Evolutionary conservation across 2,113 vertebrate species (phyloP).

Genomic region (Amblyornis subalaris): DNA sequence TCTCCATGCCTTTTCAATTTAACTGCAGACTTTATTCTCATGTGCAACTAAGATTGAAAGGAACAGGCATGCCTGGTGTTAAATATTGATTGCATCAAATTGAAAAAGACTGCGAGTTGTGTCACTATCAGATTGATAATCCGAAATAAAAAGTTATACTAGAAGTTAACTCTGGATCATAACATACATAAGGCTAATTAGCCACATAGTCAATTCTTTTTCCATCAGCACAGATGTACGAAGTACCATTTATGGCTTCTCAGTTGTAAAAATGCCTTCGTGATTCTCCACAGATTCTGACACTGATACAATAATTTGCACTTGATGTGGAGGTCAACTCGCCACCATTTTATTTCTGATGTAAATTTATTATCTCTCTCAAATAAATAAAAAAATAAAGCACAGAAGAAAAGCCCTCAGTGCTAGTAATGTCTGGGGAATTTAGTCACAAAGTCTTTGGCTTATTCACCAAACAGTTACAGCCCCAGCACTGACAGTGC

Average conservation of each 20-base stretch:
- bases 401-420: neutral
- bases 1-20: neutral
- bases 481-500: neutral
- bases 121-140: neutral
- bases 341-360: neutral
- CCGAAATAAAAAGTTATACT: neutral
- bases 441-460: neutral
- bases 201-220: neutral
- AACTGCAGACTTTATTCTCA: conserved; percentile 53
- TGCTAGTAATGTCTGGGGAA: neutral
- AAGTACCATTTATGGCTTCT: neutral
- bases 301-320: neutral
- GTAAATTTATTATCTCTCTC: neutral
- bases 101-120: neutral
- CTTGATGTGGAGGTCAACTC: neutral
- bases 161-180: neutral
- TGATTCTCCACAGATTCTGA: neutral
- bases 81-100: conserved; percentile 9
- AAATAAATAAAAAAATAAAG: neutral
- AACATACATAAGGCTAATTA: conserved; percentile 2
- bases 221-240: neutral
- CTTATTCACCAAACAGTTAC: neutral
- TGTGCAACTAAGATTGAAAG: conserved; percentile 32
- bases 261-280: neutral
- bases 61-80: neutral